A percentile compares a stretch with the other conserved stretches of the same genome.
Evolutionary conservation across 1,140 invertebrate species (phyloP).

Genomic region (Drosophila repletoides): DNA sequence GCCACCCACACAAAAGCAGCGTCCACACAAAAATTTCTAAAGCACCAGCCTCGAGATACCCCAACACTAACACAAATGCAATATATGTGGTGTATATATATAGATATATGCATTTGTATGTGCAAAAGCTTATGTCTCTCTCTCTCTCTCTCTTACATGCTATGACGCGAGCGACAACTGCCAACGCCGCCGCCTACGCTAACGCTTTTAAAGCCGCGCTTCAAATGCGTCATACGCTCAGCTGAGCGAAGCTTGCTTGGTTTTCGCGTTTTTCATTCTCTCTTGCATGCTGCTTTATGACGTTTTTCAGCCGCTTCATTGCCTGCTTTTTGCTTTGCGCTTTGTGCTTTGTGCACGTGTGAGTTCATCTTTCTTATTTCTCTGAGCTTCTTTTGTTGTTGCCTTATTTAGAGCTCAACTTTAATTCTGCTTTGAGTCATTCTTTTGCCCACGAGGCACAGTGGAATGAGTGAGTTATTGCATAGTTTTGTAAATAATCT

Average conservation of each 20-base stretch:
- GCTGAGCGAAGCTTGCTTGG: conserved; percentile 47
- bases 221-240: conserved; percentile 67
- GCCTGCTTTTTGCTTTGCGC: background rate
- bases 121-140: conserved; percentile 9
- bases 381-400: background rate
- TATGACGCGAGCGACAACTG: conserved; percentile 60
- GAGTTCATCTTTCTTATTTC: conserved; percentile 16
- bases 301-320: conserved; percentile 23
- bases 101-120: background rate
- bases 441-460: background rate
- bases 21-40: conserved; percentile 67
- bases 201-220: conserved; percentile 50
- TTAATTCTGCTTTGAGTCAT: conserved; percentile 28
- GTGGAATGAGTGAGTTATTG: no score
- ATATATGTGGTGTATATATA: background rate
- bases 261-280: conserved; percentile 6
- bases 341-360: conserved; percentile 40
- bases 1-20: conserved; percentile 67
- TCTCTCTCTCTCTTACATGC: conserved; percentile 16
- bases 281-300: conserved; percentile 5
- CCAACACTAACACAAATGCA: conserved; percentile 32
- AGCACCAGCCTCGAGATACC: conserved; percentile 32
- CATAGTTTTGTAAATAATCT: background rate
- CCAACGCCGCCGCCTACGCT: conserved; percentile 39
- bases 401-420: conserved; percentile 2